Percentiles rank a stretch among this genome's conserved stretches.
phyloP scores from a whole-genome alignment of 2,888 invertebrate species.

The Heliconius hortense region DNA sequence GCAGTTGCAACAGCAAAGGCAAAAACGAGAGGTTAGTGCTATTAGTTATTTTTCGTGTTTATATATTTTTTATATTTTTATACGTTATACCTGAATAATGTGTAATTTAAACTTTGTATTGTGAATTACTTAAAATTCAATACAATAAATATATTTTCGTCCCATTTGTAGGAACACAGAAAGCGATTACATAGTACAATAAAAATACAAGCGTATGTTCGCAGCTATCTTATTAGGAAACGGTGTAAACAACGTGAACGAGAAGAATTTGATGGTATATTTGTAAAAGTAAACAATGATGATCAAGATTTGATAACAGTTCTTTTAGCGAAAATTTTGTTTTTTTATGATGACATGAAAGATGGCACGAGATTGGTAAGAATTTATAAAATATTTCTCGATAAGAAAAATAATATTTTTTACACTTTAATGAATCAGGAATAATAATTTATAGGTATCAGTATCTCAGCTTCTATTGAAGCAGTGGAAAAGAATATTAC shows the following conservation, averaged over 20 bases:
- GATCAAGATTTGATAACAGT: conserved; percentile 77
- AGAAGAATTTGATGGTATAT: conserved; percentile 85
- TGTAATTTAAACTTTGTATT: background rate
- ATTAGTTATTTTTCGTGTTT: background rate
- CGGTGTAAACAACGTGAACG: conserved; percentile 85
- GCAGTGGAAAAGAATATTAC: conserved; percentile 73
- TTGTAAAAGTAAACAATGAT: conserved; percentile 70
- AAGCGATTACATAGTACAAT: conserved; percentile 88
- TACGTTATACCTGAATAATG: background rate
- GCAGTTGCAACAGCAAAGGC: conserved; percentile 91
- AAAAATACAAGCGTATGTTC: conserved; percentile 90
- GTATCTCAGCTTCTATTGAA: conserved; percentile 80
- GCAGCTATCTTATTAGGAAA: conserved; percentile 88
- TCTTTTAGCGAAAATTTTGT: conserved; percentile 86
- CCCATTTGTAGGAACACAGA: conserved; percentile 83
- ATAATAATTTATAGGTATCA: conserved; percentile 63
- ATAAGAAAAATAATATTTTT: background rate
- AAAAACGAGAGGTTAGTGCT: conserved; percentile 88
- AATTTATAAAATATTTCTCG: conserved; percentile 38
- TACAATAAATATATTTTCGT: conserved; percentile 17
- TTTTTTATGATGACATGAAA: conserved; percentile 87
- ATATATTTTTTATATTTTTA: background rate
- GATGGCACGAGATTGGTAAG: conserved; percentile 82
- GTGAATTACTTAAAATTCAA: background rate
- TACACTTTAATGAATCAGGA: background rate